Base-by-base conservation (phyloP, 1,140 invertebrate genomes). In the Drosophila ambigua region DNA sequence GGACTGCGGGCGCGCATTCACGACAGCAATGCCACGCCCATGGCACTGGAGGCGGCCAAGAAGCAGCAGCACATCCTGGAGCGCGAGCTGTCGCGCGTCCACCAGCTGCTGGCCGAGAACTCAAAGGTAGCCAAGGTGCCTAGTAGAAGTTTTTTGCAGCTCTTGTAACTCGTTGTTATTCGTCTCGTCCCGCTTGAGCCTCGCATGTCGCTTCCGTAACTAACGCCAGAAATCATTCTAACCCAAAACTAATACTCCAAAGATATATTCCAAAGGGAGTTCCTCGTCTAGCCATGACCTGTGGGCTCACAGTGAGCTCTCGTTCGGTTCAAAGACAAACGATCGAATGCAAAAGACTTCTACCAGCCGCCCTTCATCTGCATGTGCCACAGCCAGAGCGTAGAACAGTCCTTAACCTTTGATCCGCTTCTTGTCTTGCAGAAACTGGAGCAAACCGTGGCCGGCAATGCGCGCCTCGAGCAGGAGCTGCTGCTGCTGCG, bases 391-490 rank as follows among this genome's bases (percentile, higher is more conserved):
- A 43, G 8, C 46, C 24, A 39, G 35, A 43, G 6, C n/a, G 5
- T 16, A 48, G 63, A 72, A 28, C 45, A 51, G 49, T 44, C 63
- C 2, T 26, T 51, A 50, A 64, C 43, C 46, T 11, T 20, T 20
- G 23, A 24, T 24, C n/a, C 0, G 43, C 44, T 55, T 68, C 71
- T 46, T 62, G 9, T 41, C 8, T 91, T 92, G 16, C 91, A 97
- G 96, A 97, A 97, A 94, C 92, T 98, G 61, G 97, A 98, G 92
- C 97, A 97, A 90, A 97, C 96, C 1, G 96, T 97, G 13, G 96
- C 96, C 1, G 97, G 97, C 66, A 98, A 98, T 91, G 96, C 96
- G 8, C 94, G 96, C 7, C 91, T 98, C 35, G 97, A 98, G 91
- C 96, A 97, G 76, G 97, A 98, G 90, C 92, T 98, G 64, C 94